Percentiles rank a stretch among this genome's conserved stretches.
Conservation (phyloP, 2,888 invertebrate genomes). For the Bombylius major region DNA sequence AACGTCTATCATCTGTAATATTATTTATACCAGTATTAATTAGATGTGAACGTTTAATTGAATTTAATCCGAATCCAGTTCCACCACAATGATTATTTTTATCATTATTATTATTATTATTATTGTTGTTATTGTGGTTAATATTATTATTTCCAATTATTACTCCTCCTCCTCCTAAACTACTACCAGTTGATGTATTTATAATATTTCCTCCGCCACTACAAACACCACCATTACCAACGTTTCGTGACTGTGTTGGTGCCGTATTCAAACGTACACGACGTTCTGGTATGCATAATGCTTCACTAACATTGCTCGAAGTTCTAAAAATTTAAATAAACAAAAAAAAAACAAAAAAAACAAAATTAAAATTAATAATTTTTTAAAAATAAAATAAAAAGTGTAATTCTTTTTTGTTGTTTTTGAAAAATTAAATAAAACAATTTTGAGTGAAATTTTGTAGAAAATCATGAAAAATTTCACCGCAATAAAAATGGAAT, state of each 20-base stretch:
- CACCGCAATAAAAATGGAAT: too few species aligned
- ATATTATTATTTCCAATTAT: background rate
- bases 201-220: background rate
- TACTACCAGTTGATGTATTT: background rate
- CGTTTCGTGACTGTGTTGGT: constrained; percentile 14
- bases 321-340: constrained; percentile 32
- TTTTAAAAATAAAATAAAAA: too few species aligned
- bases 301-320: constrained; percentile 34
- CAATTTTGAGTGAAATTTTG: too few species aligned
- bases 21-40: constrained; percentile 27
- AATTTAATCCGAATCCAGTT: background rate
- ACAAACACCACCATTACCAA: background rate
- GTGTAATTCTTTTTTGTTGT: too few species aligned
- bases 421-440: too few species aligned
- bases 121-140: background rate
- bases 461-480: too few species aligned
- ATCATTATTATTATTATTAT: background rate
- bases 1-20: constrained; percentile 26
- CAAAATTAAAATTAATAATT: too few species aligned
- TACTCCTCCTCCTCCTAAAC: background rate
- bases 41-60: constrained; percentile 17
- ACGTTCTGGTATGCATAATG: constrained; percentile 24
- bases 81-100: background rate
- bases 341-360: background rate
- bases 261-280: constrained; percentile 33